A percentile compares a stretch with the other conserved stretches of the same genome.
Conservation (phyloP, 2,797 vertebrate genomes). For the Helarctos malayanus region DNA sequence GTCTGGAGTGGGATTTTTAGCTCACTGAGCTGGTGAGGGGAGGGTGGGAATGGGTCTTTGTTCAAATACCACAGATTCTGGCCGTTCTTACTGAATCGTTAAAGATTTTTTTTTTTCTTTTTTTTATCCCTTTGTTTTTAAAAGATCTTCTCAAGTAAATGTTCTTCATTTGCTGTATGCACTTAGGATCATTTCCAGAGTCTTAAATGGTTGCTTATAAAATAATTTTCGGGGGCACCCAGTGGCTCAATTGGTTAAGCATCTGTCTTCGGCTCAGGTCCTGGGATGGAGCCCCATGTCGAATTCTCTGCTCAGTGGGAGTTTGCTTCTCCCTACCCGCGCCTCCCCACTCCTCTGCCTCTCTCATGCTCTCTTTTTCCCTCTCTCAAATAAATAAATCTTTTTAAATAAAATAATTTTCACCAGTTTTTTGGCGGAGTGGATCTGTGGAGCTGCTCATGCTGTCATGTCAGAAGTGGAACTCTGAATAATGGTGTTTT, state of each 20-base stretch:
- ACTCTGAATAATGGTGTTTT: slow-evolving; percentile 55
- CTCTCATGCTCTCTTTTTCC: not conserved
- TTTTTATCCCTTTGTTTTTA: not conserved
- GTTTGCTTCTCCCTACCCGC: not conserved
- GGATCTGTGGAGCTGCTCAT: not conserved
- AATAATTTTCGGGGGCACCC: not conserved
- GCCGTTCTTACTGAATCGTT: not conserved
- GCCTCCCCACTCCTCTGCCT: not conserved
- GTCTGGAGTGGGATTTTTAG: not conserved
- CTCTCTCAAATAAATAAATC: not conserved
- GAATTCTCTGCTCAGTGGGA: not conserved
- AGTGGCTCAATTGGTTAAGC: not conserved
- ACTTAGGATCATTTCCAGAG: not conserved
- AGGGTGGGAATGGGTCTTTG: not conserved
- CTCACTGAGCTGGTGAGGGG: not conserved
- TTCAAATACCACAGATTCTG: not conserved
- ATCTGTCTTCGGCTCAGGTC: not conserved
- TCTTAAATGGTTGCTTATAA: not conserved
- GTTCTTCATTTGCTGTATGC: not conserved
- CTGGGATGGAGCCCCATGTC: not conserved
- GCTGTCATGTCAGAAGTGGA: not conserved
- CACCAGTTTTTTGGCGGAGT: not conserved
- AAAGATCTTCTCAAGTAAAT: slow-evolving; percentile 50
- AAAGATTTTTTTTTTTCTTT: not conserved
- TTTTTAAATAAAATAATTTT: not conserved